A percentile compares a stretch with the other conserved stretches of the same genome.
Conservation (phyloP, 2,797 vertebrate species). For the Acestrorhynchus altus region DNA sequence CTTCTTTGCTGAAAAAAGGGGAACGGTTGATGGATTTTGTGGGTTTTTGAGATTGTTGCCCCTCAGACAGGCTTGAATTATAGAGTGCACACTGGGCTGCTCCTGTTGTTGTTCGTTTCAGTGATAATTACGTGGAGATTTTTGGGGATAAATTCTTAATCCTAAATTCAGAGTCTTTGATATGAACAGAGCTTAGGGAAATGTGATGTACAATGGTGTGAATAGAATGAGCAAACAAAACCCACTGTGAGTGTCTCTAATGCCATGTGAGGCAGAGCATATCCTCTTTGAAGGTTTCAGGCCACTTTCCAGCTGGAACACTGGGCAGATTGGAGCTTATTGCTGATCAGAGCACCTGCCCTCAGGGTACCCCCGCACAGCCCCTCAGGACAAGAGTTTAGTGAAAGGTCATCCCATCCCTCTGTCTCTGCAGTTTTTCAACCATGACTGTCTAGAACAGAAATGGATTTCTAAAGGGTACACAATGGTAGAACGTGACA, state of each 20-base stretch:
- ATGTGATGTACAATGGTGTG: neutral
- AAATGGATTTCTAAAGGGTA: neutral
- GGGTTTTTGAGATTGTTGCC: too few relatives aligned
- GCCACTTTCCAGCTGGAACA: constrained; percentile 14
- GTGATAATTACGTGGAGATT: too few relatives aligned
- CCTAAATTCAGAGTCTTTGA: too few relatives aligned
- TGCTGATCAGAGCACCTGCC: constrained; percentile 27
- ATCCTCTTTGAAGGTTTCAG: constrained; percentile 12
- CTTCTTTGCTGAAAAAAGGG: too few relatives aligned
- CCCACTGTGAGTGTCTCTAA: neutral
- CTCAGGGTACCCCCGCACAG: neutral
- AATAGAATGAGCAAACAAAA: neutral
- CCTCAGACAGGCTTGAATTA: too few relatives aligned
- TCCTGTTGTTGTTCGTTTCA: too few relatives aligned
- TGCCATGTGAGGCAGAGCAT: neutral
- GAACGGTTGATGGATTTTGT: too few relatives aligned
- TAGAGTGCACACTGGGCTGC: too few relatives aligned
- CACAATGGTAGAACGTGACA: neutral
- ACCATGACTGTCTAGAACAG: neutral
- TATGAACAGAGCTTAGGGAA: neutral
- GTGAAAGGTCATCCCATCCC: neutral
- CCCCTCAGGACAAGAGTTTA: constrained; percentile 20
- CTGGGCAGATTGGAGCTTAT: constrained; percentile 1
- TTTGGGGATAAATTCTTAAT: too few relatives aligned
- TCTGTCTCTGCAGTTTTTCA: neutral